A percentile compares a stretch with the other conserved stretches of the same genome.
These are phyloP conservation scores for Parazoanthus darwini DNA, from an alignment of 92 coral and sea anemone species.

Conservation along the genomic window DNA sequence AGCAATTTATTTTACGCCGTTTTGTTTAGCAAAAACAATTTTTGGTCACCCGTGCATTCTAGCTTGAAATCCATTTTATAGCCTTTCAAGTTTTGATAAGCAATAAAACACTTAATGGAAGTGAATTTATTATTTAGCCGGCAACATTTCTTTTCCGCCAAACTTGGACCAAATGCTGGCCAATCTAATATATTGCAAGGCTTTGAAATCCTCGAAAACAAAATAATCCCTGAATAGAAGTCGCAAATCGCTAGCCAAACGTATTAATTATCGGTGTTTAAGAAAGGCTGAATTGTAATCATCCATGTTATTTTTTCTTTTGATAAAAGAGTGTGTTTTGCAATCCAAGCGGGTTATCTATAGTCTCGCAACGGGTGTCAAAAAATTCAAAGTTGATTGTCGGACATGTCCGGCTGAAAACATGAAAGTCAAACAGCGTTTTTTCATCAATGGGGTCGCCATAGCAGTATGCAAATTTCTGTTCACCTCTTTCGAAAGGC, in stretches of 20 bases:
- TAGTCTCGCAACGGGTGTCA: constrained; percentile 35
- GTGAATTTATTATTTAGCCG: background rate
- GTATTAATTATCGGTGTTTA: constrained; percentile 13
- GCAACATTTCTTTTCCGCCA: background rate
- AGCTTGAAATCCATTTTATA: background rate
- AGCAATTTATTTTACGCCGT: background rate
- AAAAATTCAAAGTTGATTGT: constrained; percentile 25
- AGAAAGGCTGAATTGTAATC: constrained; percentile 20
- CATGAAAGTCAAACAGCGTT: constrained; percentile 36
- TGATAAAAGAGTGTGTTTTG: constrained; percentile 20
- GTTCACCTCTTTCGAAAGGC: constrained; percentile 8
- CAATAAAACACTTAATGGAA: constrained; percentile 2
- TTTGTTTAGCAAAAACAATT: constrained; percentile 5
- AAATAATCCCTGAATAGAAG: constrained; percentile 17
- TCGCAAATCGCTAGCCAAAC: constrained; percentile 13
- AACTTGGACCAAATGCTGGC: too few species aligned
- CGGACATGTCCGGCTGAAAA: constrained; percentile 13
- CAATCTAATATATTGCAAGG: background rate
- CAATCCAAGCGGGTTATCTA: constrained; percentile 27
- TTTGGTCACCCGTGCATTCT: constrained; percentile 8
- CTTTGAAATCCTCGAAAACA: constrained; percentile 9
- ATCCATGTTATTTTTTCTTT: constrained; percentile 13
- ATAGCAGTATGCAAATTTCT: constrained; percentile 42
- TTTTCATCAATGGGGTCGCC: constrained; percentile 11
- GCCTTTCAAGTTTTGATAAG: constrained; percentile 5